Base-by-base conservation (phyloP, 2,888 invertebrate genomes). In the Hyposoter dolosus region DNA sequence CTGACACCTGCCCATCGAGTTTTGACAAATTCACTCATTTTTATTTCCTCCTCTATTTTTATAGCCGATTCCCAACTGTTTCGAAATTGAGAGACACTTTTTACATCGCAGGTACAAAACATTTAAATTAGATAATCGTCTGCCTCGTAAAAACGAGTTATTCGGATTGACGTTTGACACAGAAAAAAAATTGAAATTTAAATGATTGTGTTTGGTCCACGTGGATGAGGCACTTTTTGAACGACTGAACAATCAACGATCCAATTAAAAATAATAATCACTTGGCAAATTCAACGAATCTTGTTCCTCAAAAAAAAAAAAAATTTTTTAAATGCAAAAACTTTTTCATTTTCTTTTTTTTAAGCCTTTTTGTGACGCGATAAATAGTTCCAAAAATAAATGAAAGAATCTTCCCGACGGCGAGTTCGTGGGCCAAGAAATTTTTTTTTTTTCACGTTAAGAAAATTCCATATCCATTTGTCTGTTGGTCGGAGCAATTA, bases 401-500 rank as follows among this genome's bases (percentile, higher is more conserved):
- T 32, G 6, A n/a, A 47, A 15, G 69, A 71, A 19, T 9, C 56
- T 10, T 9, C 10, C 23, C 56, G 23, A 56, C 28, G 15, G 40
- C 40, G 1, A 15, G 15, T 15, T 1, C 5, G 28, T 15, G 19
- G 28, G 35, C 45, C 35, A 0, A 69, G 35, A 83, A 86, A 35
- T 35, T 35, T 35, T 40, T 80, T 63, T 80, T 35, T 75, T n/a
- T 32, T 23, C 28, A 28, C 50, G 43, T 76, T 72, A 19, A 69
- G 69, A 81, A 65, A 71, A 66, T 32, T 28, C 28, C 28, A n/a
- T n/a, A 35, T 47, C 28, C 81, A 68, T 82, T 83, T 76, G 47
- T 85, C 79, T 82, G 45, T 71, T 28, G 47, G 72, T 81, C 69
- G 56, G 43, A 76, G 76, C 77, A 88, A 88, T 88, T 88, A 88